Evolutionary conservation across 2,888 invertebrate species (phyloP).

Genomic region (Gisinianus flammeolus): DNA sequence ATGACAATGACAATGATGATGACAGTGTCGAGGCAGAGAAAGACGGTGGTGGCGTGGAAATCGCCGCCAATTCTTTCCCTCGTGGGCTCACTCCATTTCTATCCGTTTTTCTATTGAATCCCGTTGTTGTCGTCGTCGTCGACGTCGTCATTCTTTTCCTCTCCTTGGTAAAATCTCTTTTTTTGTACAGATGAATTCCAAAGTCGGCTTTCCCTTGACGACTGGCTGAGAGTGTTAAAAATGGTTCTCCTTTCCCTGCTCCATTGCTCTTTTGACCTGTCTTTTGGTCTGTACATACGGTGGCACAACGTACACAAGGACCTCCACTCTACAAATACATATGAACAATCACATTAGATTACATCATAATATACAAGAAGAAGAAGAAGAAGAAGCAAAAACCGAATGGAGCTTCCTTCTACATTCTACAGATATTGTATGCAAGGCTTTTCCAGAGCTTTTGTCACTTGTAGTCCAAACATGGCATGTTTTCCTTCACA

Average conservation of each 20-base stretch:
- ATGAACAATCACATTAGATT: not conserved
- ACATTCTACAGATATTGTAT: too few species aligned
- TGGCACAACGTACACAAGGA: constrained; percentile 88
- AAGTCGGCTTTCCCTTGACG: constrained; percentile 75
- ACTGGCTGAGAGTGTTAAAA: constrained; percentile 76
- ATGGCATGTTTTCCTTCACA: not conserved
- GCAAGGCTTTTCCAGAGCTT: too few species aligned
- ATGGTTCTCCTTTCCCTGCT: constrained; percentile 76
- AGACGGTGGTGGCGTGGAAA: not conserved
- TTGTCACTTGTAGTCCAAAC: not conserved
- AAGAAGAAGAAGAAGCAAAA: too few species aligned
- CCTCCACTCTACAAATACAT: constrained; percentile 70
- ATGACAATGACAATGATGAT: constrained; percentile 3
- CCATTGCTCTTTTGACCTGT: constrained; percentile 79
- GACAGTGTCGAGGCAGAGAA: not conserved
- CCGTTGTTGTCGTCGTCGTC: not conserved
- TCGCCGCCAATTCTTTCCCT: not conserved
- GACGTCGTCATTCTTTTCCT: not conserved
- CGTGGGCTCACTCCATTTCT: not conserved
- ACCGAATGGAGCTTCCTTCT: too few species aligned
- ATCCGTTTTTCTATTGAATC: not conserved
- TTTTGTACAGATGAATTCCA: constrained; percentile 73
- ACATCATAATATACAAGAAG: not conserved
- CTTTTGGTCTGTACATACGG: constrained; percentile 91
- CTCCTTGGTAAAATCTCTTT: constrained; percentile 10